Evolutionary conservation across 2,797 vertebrate species (phyloP).

Genomic region (Scleropages formosus): DNA sequence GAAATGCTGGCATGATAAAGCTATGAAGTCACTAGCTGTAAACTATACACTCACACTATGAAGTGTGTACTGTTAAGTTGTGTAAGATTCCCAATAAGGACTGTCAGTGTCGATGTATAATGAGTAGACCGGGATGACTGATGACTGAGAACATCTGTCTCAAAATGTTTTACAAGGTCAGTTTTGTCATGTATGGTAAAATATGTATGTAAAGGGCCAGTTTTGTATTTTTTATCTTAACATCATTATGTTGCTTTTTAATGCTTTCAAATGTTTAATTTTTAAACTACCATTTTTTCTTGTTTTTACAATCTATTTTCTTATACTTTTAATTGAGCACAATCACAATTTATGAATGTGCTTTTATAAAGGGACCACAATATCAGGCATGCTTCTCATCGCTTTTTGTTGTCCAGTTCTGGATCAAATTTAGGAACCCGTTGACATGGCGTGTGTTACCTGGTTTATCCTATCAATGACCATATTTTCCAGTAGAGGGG

Average conservation of each 20-base stretch:
- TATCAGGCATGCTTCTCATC: too few species aligned
- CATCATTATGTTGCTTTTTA: not conserved
- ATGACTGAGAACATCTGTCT: slow-evolving; percentile 15
- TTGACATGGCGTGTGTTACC: too few species aligned
- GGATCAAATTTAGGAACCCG: not conserved
- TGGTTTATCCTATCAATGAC: too few species aligned
- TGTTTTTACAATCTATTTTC: not conserved
- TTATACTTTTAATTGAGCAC: not conserved
- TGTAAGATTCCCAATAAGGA: slow-evolving; percentile 12
- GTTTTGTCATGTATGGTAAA: not conserved
- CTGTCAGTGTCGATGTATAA: slow-evolving; percentile 10
- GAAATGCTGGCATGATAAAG: not conserved
- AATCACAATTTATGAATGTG: not conserved
- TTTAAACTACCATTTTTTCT: not conserved
- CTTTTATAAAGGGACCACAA: too few species aligned
- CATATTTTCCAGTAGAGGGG: slow-evolving; percentile 52
- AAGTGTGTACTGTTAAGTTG: not conserved
- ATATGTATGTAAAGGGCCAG: not conserved
- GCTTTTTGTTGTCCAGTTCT: too few species aligned
- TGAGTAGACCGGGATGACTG: slow-evolving; percentile 18
- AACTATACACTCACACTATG: not conserved
- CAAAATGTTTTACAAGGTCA: not conserved
- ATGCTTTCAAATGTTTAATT: slow-evolving; percentile 4
- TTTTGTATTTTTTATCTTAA: not conserved
- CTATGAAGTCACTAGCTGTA: not conserved